Percentiles rank a stretch among this genome's conserved stretches.
phyloP scores from a whole-genome alignment of 35 echinoderm and acorn worm species.

The Heliocidaris tuberculata region DNA sequence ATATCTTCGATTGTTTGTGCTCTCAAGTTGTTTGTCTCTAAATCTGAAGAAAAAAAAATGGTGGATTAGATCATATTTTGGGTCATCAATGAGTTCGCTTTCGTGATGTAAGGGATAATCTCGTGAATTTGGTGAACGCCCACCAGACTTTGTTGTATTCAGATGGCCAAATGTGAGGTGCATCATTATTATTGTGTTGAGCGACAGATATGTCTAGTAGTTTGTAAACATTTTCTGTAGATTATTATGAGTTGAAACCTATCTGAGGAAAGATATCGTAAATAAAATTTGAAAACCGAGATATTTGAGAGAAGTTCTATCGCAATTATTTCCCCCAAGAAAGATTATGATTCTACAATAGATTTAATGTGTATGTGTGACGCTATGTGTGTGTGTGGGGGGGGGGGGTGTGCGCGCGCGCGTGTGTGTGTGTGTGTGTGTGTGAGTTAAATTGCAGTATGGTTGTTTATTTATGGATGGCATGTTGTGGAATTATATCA shows the following conservation, averaged over 20 bases:
- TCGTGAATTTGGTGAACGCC: neutral
- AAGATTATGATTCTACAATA: too few relatives aligned
- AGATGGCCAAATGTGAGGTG: neutral
- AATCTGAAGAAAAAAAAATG: conserved; percentile 9
- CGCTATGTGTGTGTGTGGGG: neutral
- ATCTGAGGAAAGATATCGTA: conserved; percentile 34
- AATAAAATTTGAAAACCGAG: conserved; percentile 15
- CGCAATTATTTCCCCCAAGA: neutral
- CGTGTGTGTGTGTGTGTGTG: too few relatives aligned
- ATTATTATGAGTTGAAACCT: conserved; percentile 40
- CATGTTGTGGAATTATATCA: too few relatives aligned
- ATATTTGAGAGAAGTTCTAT: neutral
- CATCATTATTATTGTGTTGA: conserved; percentile 13
- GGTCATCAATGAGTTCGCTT: neutral
- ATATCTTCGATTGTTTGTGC: conserved; percentile 2
- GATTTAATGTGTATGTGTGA: neutral
- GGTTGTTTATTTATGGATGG: too few relatives aligned
- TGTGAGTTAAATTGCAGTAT: too few relatives aligned
- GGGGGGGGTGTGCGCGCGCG: too few relatives aligned
- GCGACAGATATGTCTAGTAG: conserved; percentile 9
- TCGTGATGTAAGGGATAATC: neutral
- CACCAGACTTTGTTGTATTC: neutral
- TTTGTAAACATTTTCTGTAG: conserved; percentile 36
- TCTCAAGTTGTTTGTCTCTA: conserved; percentile 10
- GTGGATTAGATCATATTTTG: neutral